Evolutionary conservation across 2,113 vertebrate species (phyloP).

Genomic region (Brevimyrus niger): DNA sequence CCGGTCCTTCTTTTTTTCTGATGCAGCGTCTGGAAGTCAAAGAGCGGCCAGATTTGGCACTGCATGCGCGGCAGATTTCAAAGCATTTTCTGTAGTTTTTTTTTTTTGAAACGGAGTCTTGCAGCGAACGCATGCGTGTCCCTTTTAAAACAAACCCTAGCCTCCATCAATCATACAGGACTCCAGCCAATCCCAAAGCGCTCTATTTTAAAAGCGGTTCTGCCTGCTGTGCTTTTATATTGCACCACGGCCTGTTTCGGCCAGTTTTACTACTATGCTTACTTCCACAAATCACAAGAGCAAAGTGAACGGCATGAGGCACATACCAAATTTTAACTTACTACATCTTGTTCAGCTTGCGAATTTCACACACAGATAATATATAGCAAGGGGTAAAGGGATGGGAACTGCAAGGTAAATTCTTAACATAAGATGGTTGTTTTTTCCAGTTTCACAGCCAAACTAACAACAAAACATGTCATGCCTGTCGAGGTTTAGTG

Average conservation of each 20-base stretch:
- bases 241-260: constrained; percentile 85
- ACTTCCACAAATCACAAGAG: constrained; percentile 87
- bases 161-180: constrained; percentile 87
- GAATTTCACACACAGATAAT: constrained; percentile 66
- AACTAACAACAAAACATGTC: constrained; percentile 49
- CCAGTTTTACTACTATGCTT: constrained; percentile 81
- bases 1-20: constrained; percentile 12
- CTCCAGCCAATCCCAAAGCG: constrained; percentile 88
- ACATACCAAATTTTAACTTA: constrained; percentile 57
- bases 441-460: constrained; percentile 49
- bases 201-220: constrained; percentile 86
- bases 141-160: constrained; percentile 92
- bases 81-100: constrained; percentile 89
- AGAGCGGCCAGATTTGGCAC: constrained; percentile 55
- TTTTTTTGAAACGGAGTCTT: constrained; percentile 76
- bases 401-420: constrained; percentile 44
- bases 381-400: constrained; percentile 52
- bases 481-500: constrained; percentile 58
- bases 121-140: constrained; percentile 94
- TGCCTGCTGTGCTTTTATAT: constrained; percentile 99
- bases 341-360: constrained; percentile 49
- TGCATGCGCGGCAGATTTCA: constrained; percentile 83
- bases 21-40: constrained; percentile 50
- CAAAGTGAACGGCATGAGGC: constrained; percentile 70
- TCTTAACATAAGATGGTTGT: constrained; percentile 32